Percentiles rank a stretch among this genome's conserved stretches.
phyloP scores from a whole-genome alignment of 2,888 invertebrate species.

The Lampropteryx suffumata region DNA sequence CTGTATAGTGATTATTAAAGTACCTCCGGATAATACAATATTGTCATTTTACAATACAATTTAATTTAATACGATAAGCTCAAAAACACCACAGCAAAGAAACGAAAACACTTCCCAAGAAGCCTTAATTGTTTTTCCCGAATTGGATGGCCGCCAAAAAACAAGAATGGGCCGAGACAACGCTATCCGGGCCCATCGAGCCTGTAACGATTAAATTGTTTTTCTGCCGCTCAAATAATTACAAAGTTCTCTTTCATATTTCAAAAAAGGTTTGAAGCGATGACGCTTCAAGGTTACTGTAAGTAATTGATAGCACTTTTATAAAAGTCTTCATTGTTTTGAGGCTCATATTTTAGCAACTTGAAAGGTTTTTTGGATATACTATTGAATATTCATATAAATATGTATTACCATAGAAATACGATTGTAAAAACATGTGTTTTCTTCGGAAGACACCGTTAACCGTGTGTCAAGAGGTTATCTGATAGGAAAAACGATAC shows the following conservation, averaged over 20 bases:
- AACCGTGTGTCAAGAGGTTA: too few species aligned
- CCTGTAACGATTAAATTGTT: slow-evolving; percentile 37
- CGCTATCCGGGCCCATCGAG: slow-evolving; percentile 30
- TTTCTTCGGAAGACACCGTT: too few species aligned
- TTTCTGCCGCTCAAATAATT: slow-evolving; percentile 35
- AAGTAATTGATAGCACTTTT: slow-evolving; percentile 18
- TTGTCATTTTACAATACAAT: slow-evolving; percentile 15
- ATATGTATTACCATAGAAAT: too few species aligned
- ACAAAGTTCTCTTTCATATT: slow-evolving; percentile 30
- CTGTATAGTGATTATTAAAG: too few species aligned
- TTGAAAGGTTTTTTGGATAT: background rate
- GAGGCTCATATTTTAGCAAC: slow-evolving; percentile 1
- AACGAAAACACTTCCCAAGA: slow-evolving; percentile 23
- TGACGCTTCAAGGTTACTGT: slow-evolving; percentile 25
- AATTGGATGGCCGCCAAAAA: slow-evolving; percentile 37
- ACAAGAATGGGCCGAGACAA: slow-evolving; percentile 29
- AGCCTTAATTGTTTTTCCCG: slow-evolving; percentile 37
- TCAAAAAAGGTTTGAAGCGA: slow-evolving; percentile 22
- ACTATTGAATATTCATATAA: too few species aligned
- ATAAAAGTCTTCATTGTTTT: slow-evolving; percentile 15
- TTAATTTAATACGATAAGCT: slow-evolving; percentile 29
- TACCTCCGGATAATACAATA: too few species aligned
- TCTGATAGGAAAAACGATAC: too few species aligned
- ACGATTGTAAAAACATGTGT: too few species aligned
- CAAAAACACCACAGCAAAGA: slow-evolving; percentile 18